phyloP scores from a whole-genome alignment of 2,888 invertebrate species.

The Rotaria sp. region DNA sequence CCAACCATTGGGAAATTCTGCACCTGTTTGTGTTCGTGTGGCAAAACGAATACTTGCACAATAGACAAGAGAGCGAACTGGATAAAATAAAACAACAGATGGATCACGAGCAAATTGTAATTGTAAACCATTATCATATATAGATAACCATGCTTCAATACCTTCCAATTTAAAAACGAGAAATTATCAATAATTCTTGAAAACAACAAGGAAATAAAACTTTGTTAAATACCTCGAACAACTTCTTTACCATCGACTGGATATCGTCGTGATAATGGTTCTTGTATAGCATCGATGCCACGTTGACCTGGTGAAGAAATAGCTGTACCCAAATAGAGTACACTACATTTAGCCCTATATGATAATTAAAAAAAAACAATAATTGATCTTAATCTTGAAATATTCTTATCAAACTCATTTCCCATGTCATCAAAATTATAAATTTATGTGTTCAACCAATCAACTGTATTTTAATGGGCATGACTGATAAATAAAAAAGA shows the following conservation, averaged over 20 bases:
- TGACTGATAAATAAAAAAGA: neutral
- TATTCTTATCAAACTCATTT: neutral
- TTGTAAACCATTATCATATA: slow-evolving; percentile 86
- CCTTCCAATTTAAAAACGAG: slow-evolving; percentile 42
- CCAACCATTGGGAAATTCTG: slow-evolving; percentile 41
- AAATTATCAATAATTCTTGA: no score
- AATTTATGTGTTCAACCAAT: neutral
- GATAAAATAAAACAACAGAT: slow-evolving; percentile 47
- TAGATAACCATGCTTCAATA: slow-evolving; percentile 75
- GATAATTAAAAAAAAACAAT: neutral
- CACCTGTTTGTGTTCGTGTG: slow-evolving; percentile 42
- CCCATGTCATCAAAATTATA: no score
- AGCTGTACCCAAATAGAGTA: neutral
- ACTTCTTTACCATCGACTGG: slow-evolving; percentile 18
- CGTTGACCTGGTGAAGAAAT: slow-evolving; percentile 2
- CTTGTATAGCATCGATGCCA: slow-evolving; percentile 6
- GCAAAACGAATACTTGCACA: slow-evolving; percentile 52
- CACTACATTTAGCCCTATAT: neutral
- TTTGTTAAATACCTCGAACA: neutral
- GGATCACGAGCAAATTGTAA: slow-evolving; percentile 71
- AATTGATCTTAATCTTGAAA: neutral
- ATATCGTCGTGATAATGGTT: slow-evolving; percentile 24
- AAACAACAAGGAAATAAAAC: no score
- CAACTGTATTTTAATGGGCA: neutral
- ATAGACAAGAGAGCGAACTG: slow-evolving; percentile 50